These are phyloP conservation scores for Parotia lawesii DNA, from an alignment of 2,113 vertebrate genomes.

Conservation along the genomic window DNA sequence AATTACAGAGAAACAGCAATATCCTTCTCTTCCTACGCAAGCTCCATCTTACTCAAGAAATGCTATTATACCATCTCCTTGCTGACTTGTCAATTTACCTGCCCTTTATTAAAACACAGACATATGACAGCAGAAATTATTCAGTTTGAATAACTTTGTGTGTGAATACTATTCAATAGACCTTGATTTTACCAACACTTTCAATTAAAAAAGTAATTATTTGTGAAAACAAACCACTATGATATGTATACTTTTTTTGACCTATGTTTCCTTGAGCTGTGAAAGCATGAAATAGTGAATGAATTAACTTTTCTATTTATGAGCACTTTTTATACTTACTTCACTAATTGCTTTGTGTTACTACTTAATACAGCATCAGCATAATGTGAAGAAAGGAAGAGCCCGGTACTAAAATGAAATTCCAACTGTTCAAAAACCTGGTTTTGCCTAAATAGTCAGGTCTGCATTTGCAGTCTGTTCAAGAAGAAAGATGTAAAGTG, in stretches of 20 bases:
- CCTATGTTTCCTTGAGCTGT: background rate
- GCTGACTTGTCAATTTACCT: constrained; percentile 42
- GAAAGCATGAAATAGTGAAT: background rate
- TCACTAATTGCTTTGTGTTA: background rate
- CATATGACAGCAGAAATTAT: constrained; percentile 28
- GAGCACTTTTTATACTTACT: background rate
- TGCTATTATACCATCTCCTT: background rate
- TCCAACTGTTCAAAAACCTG: background rate
- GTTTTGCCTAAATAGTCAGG: background rate
- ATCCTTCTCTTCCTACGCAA: background rate
- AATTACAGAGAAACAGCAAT: constrained; percentile 3
- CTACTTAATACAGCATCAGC: background rate
- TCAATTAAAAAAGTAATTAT: constrained; percentile 16
- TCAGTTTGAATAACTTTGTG: constrained; percentile 9
- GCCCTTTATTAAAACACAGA: constrained; percentile 37
- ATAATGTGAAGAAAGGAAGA: background rate
- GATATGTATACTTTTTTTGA: background rate
- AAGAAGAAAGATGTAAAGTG: background rate
- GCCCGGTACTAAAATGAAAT: background rate
- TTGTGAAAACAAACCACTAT: constrained; percentile 3
- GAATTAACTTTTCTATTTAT: background rate
- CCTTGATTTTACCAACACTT: background rate
- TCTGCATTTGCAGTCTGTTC: background rate
- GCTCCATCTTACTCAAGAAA: background rate
- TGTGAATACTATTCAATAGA: background rate